Percentiles rank a stretch among this genome's conserved stretches.
phyloP scores from a whole-genome alignment of 30 jellyfish, hydroid and myxozoan species.

The Hydractinia echinata region DNA sequence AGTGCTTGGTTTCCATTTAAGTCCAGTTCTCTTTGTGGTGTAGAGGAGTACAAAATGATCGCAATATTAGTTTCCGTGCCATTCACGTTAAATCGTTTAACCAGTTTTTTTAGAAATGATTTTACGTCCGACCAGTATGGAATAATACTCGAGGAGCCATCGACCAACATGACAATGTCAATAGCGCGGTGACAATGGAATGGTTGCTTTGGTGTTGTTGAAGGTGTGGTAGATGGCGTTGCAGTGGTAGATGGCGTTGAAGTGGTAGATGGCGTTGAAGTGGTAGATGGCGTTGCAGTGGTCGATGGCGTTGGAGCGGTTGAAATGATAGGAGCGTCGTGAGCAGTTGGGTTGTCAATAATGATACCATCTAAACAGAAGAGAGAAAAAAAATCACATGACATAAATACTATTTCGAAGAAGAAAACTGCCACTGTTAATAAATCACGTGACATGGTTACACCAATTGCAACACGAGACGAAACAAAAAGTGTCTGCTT shows the following conservation, averaged over 20 bases:
- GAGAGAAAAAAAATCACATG: too few relatives aligned
- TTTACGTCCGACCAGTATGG: slow-evolving; percentile 62
- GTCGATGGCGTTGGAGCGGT: slow-evolving; percentile 12
- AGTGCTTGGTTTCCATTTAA: neutral
- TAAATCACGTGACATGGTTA: too few relatives aligned
- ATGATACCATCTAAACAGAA: too few relatives aligned
- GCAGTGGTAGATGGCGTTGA: slow-evolving; percentile 23
- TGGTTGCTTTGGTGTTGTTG: slow-evolving; percentile 25
- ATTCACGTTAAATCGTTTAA: slow-evolving; percentile 65
- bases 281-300: slow-evolving; percentile 10
- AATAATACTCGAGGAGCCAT: slow-evolving; percentile 69
- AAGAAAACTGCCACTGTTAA: too few relatives aligned
- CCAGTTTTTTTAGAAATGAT: slow-evolving; percentile 38
- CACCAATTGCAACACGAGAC: too few relatives aligned
- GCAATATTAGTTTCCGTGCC: slow-evolving; percentile 49
- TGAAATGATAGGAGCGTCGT: neutral
- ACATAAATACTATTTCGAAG: too few relatives aligned
- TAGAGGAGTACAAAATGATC: slow-evolving; percentile 56
- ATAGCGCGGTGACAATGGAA: slow-evolving; percentile 51
- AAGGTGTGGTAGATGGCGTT: slow-evolving; percentile 21
- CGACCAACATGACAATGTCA: slow-evolving; percentile 64
- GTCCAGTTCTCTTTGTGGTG: slow-evolving; percentile 48
- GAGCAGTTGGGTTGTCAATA: neutral
- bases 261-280: neutral
- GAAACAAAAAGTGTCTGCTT: too few relatives aligned